Conservation (phyloP, 2,113 vertebrate genomes). For the Synchiropus splendidus region DNA sequence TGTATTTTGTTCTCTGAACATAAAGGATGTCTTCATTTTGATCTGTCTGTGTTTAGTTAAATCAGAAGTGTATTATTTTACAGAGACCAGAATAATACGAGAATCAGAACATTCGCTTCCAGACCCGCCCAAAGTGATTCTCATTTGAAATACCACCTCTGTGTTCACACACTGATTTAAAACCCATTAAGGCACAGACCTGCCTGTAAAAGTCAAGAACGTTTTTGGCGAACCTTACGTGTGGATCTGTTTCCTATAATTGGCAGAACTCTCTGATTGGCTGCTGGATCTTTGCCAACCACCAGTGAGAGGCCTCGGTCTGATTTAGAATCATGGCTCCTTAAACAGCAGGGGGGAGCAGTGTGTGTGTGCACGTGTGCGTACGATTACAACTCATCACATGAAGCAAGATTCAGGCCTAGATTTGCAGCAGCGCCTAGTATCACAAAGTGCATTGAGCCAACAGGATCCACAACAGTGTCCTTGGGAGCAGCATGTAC, state of each 20-base stretch:
- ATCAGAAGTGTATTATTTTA: no score
- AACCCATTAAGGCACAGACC: no score
- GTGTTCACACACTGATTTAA: conserved; percentile 4
- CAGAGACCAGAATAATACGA: no score
- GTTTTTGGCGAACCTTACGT: conserved; percentile 4
- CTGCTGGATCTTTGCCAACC: conserved; percentile 49
- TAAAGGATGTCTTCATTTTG: no score
- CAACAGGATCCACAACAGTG: no score
- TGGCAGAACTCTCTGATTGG: conserved; percentile 44
- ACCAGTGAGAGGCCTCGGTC: conserved; percentile 46
- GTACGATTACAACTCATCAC: background rate
- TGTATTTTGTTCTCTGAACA: conserved; percentile 3
- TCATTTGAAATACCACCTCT: background rate
- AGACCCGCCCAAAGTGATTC: no score
- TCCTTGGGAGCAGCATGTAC: no score
- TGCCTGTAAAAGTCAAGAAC: conserved; percentile 22
- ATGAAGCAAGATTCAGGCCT: conserved; percentile 3
- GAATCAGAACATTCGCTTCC: no score
- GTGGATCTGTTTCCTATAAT: conserved; percentile 26
- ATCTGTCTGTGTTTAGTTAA: no score
- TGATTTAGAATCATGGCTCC: conserved; percentile 24
- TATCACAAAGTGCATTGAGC: no score
- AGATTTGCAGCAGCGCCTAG: no score
- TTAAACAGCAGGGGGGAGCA: conserved; percentile 42
- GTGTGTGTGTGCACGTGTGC: conserved; percentile 20